Evolutionary conservation across 2,888 invertebrate genomes (phyloP).

Genomic region (Chydorus sphaericus): DNA sequence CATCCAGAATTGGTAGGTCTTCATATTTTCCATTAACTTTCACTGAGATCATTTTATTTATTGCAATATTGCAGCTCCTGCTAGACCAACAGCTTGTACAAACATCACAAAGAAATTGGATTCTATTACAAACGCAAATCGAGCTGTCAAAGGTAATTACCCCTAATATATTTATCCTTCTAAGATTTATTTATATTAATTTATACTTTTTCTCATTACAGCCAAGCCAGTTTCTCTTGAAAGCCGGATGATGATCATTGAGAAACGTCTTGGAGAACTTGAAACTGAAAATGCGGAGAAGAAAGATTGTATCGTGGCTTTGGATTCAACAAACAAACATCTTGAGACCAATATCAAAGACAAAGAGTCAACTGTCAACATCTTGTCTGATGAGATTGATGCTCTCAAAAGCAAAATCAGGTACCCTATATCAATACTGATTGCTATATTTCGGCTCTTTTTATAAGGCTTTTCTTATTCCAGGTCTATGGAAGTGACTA

Average conservation of each 20-base stretch:
- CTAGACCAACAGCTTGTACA: background rate
- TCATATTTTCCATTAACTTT: background rate
- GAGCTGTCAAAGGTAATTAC: background rate
- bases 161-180: background rate
- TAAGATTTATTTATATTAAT: background rate
- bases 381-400: background rate
- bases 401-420: background rate
- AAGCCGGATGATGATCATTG: constrained; percentile 9
- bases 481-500: background rate
- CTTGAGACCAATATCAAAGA: constrained; percentile 2
- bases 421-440: background rate
- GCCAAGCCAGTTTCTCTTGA: constrained; percentile 4
- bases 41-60: no score
- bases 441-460: background rate
- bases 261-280: constrained; percentile 13
- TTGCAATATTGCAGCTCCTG: no score
- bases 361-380: background rate
- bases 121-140: background rate
- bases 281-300: constrained; percentile 18
- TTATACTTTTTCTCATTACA: background rate
- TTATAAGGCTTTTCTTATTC: no score
- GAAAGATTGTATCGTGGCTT: constrained; percentile 6
- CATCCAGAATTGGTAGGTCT: background rate
- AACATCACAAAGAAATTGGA: constrained; percentile 2
- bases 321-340: background rate